phyloP scores from a whole-genome alignment of 2,888 invertebrate genomes.

The Cerastis rubricosa region DNA sequence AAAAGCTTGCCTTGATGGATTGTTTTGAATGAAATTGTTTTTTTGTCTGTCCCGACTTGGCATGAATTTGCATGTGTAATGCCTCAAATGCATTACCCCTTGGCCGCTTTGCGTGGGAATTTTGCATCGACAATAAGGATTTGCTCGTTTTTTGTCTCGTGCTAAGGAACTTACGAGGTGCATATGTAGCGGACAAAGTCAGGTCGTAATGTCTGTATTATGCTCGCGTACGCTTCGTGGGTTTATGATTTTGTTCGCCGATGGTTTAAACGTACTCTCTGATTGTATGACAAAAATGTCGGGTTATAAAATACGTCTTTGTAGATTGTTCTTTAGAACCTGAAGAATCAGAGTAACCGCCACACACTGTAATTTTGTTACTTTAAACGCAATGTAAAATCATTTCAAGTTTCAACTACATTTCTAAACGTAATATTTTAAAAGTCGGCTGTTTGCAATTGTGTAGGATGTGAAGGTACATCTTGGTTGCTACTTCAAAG shows the following conservation, averaged over 20 bases:
- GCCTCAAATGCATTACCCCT: constrained; percentile 82
- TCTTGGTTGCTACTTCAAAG: constrained; percentile 85
- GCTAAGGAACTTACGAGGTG: constrained; percentile 75
- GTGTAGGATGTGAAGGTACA: constrained; percentile 65
- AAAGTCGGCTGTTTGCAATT: constrained; percentile 56
- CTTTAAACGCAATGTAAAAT: constrained; percentile 4
- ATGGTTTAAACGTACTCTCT: constrained; percentile 29
- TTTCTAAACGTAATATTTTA: constrained; percentile 45
- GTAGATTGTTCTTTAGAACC: constrained; percentile 12
- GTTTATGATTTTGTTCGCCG: constrained; percentile 47
- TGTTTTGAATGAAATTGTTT: constrained; percentile 82
- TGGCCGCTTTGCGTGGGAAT: constrained; percentile 81
- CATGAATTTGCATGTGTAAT: constrained; percentile 87
- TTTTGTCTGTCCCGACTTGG: constrained; percentile 80
- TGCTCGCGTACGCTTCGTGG: constrained; percentile 55
- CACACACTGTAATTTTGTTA: background rate
- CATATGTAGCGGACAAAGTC: constrained; percentile 64
- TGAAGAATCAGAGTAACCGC: constrained; percentile 13
- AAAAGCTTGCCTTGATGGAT: constrained; percentile 85
- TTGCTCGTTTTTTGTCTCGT: constrained; percentile 82
- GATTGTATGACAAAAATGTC: constrained; percentile 38
- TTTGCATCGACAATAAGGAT: constrained; percentile 75
- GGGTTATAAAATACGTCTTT: constrained; percentile 24
- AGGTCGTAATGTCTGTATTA: constrained; percentile 67
- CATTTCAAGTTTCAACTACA: constrained; percentile 14